Evolutionary conservation across 2,888 invertebrate genomes (phyloP), one percentile per base, ranked within the genome.

Genomic region (Eledone cirrhosa): DNA sequence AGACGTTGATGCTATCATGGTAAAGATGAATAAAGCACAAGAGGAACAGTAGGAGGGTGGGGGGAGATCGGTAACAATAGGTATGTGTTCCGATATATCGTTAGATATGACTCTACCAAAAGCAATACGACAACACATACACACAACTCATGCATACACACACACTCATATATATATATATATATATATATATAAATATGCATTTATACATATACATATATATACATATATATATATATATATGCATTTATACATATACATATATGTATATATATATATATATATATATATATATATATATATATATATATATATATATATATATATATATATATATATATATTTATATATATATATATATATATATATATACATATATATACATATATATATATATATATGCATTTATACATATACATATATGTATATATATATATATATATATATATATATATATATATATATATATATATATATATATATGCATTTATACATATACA

Each of bases 161-260:
- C 16, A 14, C 2, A 75, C 24, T n/a, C 24, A 75, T n/a, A 74
- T 24, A 31, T 4, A 22, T 74, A 74, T n/a, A 74, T 29, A 74
- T n/a, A 74, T 74, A 74, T n/a, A 74, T 72, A 72, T 33, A 72
- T 72, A 72, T 33, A 72, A 27, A 72, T 33, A 72, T 72, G 29
- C 29, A 72, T 72, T 22, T 11, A 72, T 13, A 72, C 8, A 72
- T 72, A 72, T 33, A 72, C 29, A 72, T 33, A 72, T 72, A 72
- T 33, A 72, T 22, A 24, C 27, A 24, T 72, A 24, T 33, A 24
- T 72, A 24, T 33, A 24, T 22, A 24, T 33, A 24, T 72, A 24
- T 33, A 72, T 72, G 19, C n/a, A 72, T 53, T 3, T 53, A 53
- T 53, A 53, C n/a, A 5, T 53, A 5, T 53, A n/a, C 5, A 53